phyloP scores from a whole-genome alignment of 2,888 invertebrate genomes.

The Helobdella robusta region DNA sequence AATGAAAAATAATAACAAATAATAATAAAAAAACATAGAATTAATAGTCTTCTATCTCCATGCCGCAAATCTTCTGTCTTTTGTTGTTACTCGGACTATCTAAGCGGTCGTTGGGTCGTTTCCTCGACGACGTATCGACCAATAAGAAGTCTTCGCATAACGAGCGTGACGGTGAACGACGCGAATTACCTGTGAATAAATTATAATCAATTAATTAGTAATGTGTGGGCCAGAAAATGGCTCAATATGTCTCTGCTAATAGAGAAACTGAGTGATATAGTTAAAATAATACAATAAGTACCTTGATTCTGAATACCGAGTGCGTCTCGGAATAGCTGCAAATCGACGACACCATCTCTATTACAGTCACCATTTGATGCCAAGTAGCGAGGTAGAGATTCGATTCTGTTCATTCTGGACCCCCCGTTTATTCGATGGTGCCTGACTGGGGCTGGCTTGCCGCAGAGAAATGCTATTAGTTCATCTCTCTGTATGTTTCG shows the following conservation, averaged over 20 bases:
- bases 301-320: constrained; percentile 55
- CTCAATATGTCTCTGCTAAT: too few species aligned
- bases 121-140: constrained; percentile 13
- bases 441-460: constrained; percentile 56
- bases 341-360: constrained; percentile 54
- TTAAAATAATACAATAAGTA: too few species aligned
- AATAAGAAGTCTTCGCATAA: constrained; percentile 9
- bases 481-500: constrained; percentile 67
- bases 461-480: constrained; percentile 65
- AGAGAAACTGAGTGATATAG: too few species aligned
- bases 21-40: neutral
- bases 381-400: neutral
- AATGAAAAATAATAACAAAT: too few species aligned
- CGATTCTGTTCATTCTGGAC: neutral
- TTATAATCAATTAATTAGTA: too few species aligned
- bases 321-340: constrained; percentile 67
- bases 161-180: constrained; percentile 18
- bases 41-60: constrained; percentile 26
- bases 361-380: neutral
- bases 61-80: constrained; percentile 17
- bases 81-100: constrained; percentile 25
- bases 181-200: constrained; percentile 10
- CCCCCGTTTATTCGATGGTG: constrained; percentile 32
- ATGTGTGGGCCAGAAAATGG: too few species aligned
- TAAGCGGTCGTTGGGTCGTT: constrained; percentile 12